These are phyloP conservation scores for Nymphalis polychloros DNA, from an alignment of 2,888 invertebrate genomes.

Conservation along the genomic window DNA sequence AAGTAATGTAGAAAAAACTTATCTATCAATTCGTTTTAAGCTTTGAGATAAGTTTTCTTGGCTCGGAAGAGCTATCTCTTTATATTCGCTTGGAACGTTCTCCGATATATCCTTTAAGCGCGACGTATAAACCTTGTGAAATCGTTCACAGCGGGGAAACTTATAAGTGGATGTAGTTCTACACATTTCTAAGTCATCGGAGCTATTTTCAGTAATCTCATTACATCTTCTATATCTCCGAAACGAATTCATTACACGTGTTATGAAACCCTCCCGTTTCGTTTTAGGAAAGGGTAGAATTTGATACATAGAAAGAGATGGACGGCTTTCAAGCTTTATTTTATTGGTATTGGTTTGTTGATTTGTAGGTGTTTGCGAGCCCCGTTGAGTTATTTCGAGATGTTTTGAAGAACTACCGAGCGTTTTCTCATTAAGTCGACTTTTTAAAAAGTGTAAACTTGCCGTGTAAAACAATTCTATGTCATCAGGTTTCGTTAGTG, in stretches of 20 bases:
- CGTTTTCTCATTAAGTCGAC: constrained; percentile 61
- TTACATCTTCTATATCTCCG: constrained; percentile 49
- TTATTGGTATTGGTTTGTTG: background rate
- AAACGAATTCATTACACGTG: constrained; percentile 57
- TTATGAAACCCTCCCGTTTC: constrained; percentile 54
- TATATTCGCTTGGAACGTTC: constrained; percentile 45
- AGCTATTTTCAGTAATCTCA: constrained; percentile 42
- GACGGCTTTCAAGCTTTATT: constrained; percentile 1
- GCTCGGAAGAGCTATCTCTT: constrained; percentile 33
- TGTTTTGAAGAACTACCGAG: constrained; percentile 33
- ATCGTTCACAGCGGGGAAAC: constrained; percentile 58
- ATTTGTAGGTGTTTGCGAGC: constrained; percentile 45
- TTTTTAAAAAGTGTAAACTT: constrained; percentile 67
- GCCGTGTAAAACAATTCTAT: constrained; percentile 65
- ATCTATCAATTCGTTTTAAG: constrained; percentile 24
- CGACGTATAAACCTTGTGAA: constrained; percentile 47
- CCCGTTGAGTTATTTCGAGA: constrained; percentile 53
- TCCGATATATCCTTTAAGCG: constrained; percentile 57
- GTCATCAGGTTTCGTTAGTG: constrained; percentile 48
- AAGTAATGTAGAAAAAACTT: background rate
- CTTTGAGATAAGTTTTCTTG: constrained; percentile 39
- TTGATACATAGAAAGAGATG: constrained; percentile 63
- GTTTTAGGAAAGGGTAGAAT: constrained; percentile 70
- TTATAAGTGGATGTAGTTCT: constrained; percentile 61
- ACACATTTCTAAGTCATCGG: constrained; percentile 41